phyloP scores from a whole-genome alignment of 30 jellyfish, hydroid and myxozoan species.

The Cassiopea andromeda region DNA sequence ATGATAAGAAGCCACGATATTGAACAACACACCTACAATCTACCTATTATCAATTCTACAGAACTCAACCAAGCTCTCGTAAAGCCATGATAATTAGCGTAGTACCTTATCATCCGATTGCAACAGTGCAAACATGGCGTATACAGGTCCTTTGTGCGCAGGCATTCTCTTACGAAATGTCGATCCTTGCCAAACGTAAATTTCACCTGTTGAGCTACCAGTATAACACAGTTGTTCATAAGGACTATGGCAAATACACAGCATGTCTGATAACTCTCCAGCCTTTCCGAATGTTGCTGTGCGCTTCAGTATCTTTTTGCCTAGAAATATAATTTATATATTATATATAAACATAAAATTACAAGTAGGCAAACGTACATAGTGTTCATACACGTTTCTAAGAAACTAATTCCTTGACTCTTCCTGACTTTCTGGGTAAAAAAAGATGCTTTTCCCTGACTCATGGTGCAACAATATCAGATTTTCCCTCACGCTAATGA shows the following conservation, averaged over 20 bases:
- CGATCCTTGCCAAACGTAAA: slow-evolving; percentile 94
- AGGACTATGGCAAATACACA: slow-evolving; percentile 88
- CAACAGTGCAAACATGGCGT: slow-evolving; percentile 91
- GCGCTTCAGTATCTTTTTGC: slow-evolving; percentile 75
- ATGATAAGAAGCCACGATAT: too few relatives aligned
- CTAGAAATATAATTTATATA: neutral
- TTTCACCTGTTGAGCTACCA: slow-evolving; percentile 94
- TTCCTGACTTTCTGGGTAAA: too few relatives aligned
- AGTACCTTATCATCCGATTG: slow-evolving; percentile 91
- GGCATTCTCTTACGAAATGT: slow-evolving; percentile 88
- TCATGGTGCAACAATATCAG: too few relatives aligned
- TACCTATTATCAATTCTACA: too few relatives aligned
- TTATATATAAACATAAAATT: neutral
- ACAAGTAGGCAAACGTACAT: neutral
- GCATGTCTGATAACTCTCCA: slow-evolving; percentile 88
- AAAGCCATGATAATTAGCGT: too few relatives aligned
- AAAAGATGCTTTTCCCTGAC: too few relatives aligned
- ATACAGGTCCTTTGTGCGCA: slow-evolving; percentile 95
- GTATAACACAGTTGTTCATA: slow-evolving; percentile 79
- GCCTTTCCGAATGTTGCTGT: slow-evolving; percentile 92
- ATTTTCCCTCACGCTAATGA: too few relatives aligned
- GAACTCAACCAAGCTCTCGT: too few relatives aligned
- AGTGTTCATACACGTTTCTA: neutral
- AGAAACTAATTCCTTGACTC: too few relatives aligned
- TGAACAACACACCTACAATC: too few relatives aligned